Evolutionary conservation across 2,888 invertebrate genomes (phyloP), one percentile per base, ranked within the genome.

Genomic region (Perizoma flavofasciatum): DNA sequence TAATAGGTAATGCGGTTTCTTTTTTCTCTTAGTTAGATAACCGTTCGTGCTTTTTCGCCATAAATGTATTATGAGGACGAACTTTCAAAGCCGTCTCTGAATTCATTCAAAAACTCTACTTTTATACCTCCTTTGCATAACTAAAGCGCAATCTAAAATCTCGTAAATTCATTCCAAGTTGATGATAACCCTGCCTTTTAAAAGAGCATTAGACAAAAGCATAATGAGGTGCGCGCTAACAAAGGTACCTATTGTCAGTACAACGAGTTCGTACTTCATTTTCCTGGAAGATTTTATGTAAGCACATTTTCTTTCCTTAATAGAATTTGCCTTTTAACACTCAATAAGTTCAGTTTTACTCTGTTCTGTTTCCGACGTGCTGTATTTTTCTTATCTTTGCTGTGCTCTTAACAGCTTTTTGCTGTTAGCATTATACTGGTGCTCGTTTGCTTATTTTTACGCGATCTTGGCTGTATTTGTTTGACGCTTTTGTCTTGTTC

Each of bases 271-370:
- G 45, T 59, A 56, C 53, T 64, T 63, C 63, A 61, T 65, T 67
- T 58, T 63, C 55, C 45, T 10, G 52, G 55, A 55, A 60, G 52
- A 46, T 63, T 66, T 62, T 61, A 66, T 60, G 55, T 59, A 65
- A 59, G 59, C 63, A 56, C 61, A 62, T 63, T 67, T 65, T 65
- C 50, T 43, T 54, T 58, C 53, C 57, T 59, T 67, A 69, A 69
- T 66, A 67, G 62, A 67, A 65, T 66, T 69, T 61, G 67, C 64
- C 58, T 67, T 55, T 67, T 66, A 67, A 64, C 64, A 65, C 65
- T 64, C 67, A 59, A 64, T 66, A 67, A 59, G 53, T 63, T 63
- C 55, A 59, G 40, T 61, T 55, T 59, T 57, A 45, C 55, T 22
- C 50, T 55, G 56, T 49, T 47, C 60, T 57, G 54, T 62, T 63